Evolutionary conservation across 1,140 invertebrate genomes (phyloP).

Genomic region (Drosophila takahashii): DNA sequence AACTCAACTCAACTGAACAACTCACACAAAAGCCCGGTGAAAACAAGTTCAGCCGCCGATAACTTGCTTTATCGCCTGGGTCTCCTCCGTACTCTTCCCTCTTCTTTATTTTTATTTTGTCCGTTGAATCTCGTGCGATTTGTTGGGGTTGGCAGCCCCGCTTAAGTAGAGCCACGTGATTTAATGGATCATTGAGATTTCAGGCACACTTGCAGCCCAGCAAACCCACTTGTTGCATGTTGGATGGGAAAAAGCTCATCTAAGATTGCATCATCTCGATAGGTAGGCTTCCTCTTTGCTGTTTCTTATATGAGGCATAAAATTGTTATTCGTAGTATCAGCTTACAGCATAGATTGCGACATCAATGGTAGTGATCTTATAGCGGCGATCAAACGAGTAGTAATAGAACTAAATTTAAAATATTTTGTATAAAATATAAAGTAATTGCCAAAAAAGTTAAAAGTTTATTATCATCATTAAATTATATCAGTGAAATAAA

Average conservation of each 20-base stretch:
- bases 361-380: not conserved
- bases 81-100: not conserved
- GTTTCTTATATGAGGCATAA: not conserved
- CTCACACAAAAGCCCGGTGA: slow-evolving; percentile 27
- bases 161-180: slow-evolving; percentile 50
- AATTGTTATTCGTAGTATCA: slow-evolving; percentile 13
- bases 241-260: slow-evolving; percentile 17
- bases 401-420: not conserved
- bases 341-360: slow-evolving; percentile 1
- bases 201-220: slow-evolving; percentile 14
- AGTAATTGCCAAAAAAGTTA: too few relatives aligned
- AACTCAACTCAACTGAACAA: not conserved
- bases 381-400: not conserved
- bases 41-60: slow-evolving; percentile 75
- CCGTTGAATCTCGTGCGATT: slow-evolving; percentile 32
- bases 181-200: slow-evolving; percentile 42
- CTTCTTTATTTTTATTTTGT: not conserved
- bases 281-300: not conserved
- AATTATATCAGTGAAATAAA: too few relatives aligned
- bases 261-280: slow-evolving; percentile 38
- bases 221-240: slow-evolving; percentile 36
- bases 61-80: slow-evolving; percentile 26
- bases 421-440: not conserved
- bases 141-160: slow-evolving; percentile 26
- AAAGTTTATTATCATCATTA: too few relatives aligned